phyloP scores from a whole-genome alignment of 2,113 vertebrate genomes.

The Pristiophorus japonicus region DNA sequence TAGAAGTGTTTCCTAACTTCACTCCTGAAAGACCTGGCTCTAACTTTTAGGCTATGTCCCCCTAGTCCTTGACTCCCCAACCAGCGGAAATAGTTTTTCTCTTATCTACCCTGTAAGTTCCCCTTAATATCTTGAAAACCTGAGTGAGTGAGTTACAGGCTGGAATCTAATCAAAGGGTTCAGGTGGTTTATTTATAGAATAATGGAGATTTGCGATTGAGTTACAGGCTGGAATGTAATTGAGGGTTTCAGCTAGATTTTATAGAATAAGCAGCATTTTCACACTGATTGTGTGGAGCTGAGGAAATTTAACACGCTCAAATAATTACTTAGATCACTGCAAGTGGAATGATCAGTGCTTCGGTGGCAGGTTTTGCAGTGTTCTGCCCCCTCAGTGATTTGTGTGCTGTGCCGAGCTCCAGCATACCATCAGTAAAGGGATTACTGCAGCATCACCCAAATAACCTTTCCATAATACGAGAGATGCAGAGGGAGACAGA shows the following conservation, averaged over 20 bases:
- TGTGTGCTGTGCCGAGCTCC: neutral
- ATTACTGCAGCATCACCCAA: neutral
- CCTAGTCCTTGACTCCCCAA: neutral
- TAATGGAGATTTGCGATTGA: too few relatives aligned
- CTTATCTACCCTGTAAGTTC: constrained; percentile 12
- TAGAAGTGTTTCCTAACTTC: too few relatives aligned
- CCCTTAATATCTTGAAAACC: neutral
- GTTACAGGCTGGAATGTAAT: neutral
- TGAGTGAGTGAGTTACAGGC: neutral
- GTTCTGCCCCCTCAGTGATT: neutral
- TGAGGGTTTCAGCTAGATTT: neutral
- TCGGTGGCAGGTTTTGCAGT: neutral
- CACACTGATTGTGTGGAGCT: neutral
- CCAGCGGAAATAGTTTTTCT: neutral
- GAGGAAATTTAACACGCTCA: neutral
- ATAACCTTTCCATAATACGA: neutral
- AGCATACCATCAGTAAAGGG: neutral
- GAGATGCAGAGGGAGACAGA: neutral
- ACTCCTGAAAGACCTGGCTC: too few relatives aligned
- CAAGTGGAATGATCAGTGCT: neutral
- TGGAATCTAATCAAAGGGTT: too few relatives aligned
- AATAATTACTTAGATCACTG: neutral
- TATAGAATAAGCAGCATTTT: neutral
- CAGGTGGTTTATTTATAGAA: too few relatives aligned
- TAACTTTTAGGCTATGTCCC: neutral